Base-by-base conservation (phyloP, 2,888 invertebrate genomes). In the Brenthis daphne region DNA sequence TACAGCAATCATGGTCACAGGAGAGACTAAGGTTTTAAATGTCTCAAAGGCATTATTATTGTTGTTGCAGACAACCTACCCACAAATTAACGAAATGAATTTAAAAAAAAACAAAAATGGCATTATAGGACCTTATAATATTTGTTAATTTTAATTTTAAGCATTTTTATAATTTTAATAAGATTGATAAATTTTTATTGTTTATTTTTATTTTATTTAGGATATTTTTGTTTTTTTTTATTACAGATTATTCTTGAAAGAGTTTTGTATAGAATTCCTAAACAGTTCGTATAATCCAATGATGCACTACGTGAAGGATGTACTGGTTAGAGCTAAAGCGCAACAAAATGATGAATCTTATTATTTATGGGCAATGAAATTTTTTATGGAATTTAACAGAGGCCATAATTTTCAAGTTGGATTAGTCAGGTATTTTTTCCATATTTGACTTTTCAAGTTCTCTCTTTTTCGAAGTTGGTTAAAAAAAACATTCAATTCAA, bases 361-460 rank as follows among this genome's bases (percentile, higher is more conserved):
- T 87, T 98, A 98, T 86, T 92, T 99, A 73, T 99, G 98, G 98
- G 96, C 97, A 8, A 94, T 99, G 77, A 95, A 96, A 81, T 99
- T 99, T 92, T 99, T 99, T 88, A 98, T 99, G 98, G 98, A 98
- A 88, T 99, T 99, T 89, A 99, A 98, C 93, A 95, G 99, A 75
- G 94, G 95, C 79, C 96, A 97, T 85, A 95, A 96, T 80, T 97
- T 97, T 83, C 95, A 97, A 89, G 95, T 98, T 75, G 97, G 98
- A 86, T 94, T 97, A 78, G 96, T 99, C 76, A 97, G 98, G 97
- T 97, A 90, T 90, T 64, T 67, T 43, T 58, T 53, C n/a, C n/a
- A 16, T 53, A 16, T n/a, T 29, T 8, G 37, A 37, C 8, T 6
- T 37, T 37, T 33, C 33, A 33, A 33, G 33, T 33, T 33, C 4